These are phyloP conservation scores for Eugnorisma glareosa DNA, from an alignment of 2,888 invertebrate genomes.

Conservation along the genomic window DNA sequence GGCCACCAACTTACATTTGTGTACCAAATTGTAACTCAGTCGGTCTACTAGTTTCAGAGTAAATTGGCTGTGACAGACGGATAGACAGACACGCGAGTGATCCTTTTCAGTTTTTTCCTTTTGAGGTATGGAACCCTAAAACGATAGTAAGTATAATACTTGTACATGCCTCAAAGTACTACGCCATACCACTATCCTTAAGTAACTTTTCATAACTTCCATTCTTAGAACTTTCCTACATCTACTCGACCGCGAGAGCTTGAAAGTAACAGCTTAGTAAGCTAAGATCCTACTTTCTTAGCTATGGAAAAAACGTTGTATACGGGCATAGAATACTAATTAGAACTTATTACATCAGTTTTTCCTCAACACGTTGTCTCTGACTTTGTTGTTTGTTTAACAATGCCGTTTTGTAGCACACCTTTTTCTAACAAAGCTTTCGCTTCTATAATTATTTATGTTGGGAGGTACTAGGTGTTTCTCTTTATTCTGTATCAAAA, in stretches of 20 bases:
- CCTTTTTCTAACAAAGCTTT: not conserved
- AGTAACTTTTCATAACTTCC: constrained; percentile 38
- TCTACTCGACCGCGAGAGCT: constrained; percentile 32
- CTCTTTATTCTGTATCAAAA: not conserved
- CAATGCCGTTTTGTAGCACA: not conserved
- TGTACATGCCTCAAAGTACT: constrained; percentile 10
- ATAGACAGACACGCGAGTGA: too few relatives aligned
- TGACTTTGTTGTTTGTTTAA: not conserved
- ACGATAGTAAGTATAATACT: not conserved
- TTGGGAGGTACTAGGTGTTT: not conserved
- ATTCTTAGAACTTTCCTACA: constrained; percentile 45
- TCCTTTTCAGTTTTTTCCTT: too few relatives aligned
- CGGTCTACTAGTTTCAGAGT: too few relatives aligned
- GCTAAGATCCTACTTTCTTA: constrained; percentile 42
- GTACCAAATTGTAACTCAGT: too few relatives aligned
- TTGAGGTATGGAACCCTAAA: too few relatives aligned
- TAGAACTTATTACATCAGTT: constrained; percentile 25
- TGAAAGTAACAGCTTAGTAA: constrained; percentile 46
- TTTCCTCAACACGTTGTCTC: not conserved
- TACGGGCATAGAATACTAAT: constrained; percentile 47
- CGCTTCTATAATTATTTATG: not conserved
- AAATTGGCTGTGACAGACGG: too few relatives aligned
- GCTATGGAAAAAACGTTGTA: constrained; percentile 40
- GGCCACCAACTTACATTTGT: too few relatives aligned
- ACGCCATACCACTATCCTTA: constrained; percentile 9